A percentile compares a stretch with the other conserved stretches of the same genome.
Evolutionary conservation across 2,888 invertebrate genomes (phyloP).

Genomic region (Sphaeridia pumilis): DNA sequence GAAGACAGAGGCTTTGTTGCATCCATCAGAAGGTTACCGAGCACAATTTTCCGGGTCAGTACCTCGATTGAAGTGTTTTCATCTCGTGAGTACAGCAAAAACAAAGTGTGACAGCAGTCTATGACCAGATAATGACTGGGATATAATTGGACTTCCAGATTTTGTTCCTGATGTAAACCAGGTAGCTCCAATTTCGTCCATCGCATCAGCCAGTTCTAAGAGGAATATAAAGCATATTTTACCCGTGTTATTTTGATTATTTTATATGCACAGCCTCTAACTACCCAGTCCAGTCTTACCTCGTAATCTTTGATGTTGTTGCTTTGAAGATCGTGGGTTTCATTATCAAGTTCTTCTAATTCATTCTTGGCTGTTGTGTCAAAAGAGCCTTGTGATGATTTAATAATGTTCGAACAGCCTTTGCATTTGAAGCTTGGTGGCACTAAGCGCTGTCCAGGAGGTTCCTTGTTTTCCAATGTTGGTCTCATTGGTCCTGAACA

Average conservation of each 20-base stretch:
- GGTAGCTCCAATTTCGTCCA: constrained; percentile 16
- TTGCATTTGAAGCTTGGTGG: too few species aligned
- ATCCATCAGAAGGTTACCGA: constrained; percentile 28
- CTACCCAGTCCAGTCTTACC: too few species aligned
- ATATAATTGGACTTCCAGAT: constrained; percentile 12
- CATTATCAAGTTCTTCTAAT: too few species aligned
- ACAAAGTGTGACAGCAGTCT: constrained; percentile 32
- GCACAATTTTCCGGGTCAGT: constrained; percentile 21
- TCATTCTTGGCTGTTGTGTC: background rate
- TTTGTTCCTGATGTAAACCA: constrained; percentile 17
- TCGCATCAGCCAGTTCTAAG: constrained; percentile 16
- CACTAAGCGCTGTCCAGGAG: too few species aligned
- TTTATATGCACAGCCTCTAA: too few species aligned
- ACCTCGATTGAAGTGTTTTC: constrained; percentile 13
- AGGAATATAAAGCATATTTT: background rate
- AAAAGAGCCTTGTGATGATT: too few species aligned
- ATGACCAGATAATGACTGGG: constrained; percentile 28
- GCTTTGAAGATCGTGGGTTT: too few species aligned
- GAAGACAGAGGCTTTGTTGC: constrained; percentile 21
- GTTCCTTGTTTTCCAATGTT: constrained; percentile 4
- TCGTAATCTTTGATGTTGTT: too few species aligned
- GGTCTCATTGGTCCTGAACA: constrained; percentile 18
- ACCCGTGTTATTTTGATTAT: background rate
- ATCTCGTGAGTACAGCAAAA: constrained; percentile 26
- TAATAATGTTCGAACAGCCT: too few species aligned